A percentile compares a stretch with the other conserved stretches of the same genome.
These are phyloP conservation scores for Ariolimax columbianus DNA, from an alignment of 2,888 invertebrate genomes.

Conservation along the genomic window DNA sequence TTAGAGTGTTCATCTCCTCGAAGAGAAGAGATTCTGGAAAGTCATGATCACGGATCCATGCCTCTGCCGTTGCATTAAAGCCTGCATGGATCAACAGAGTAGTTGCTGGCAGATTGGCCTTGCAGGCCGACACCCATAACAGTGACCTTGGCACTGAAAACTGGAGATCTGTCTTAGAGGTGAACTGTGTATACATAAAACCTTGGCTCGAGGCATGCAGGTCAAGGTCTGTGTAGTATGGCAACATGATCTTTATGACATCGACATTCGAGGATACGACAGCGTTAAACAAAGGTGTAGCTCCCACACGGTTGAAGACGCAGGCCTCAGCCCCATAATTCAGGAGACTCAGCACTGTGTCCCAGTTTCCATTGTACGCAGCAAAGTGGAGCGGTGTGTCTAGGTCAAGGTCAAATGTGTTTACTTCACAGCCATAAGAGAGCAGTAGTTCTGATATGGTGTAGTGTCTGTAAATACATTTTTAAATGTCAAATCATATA, in stretches of 20 bases:
- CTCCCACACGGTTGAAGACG: constrained; percentile 59
- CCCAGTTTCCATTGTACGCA: constrained; percentile 68
- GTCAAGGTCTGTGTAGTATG: constrained; percentile 63
- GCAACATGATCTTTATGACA: constrained; percentile 63
- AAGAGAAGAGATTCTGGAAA: constrained; percentile 52
- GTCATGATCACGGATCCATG: constrained; percentile 61
- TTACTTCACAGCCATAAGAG: constrained; percentile 67
- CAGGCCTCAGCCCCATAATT: constrained; percentile 69
- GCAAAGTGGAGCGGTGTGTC: constrained; percentile 74
- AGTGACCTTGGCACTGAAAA: constrained; percentile 65
- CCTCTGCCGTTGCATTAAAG: constrained; percentile 62
- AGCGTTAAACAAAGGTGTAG: constrained; percentile 74
- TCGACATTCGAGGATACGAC: constrained; percentile 61
- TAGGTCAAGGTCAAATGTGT: constrained; percentile 71
- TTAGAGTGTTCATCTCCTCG: constrained; percentile 31
- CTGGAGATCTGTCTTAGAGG: constrained; percentile 7
- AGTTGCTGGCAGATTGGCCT: constrained; percentile 56
- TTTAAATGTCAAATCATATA: not conserved
- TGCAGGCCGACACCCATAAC: constrained; percentile 65
- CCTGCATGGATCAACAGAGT: constrained; percentile 64
- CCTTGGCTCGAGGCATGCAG: constrained; percentile 58
- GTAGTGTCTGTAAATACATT: constrained; percentile 36
- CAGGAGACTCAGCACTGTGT: constrained; percentile 62
- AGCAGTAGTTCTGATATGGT: constrained; percentile 63
- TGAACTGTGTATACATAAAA: constrained; percentile 19